phyloP scores from a whole-genome alignment of 2,113 vertebrate species.

The Steatornis caripensis region DNA sequence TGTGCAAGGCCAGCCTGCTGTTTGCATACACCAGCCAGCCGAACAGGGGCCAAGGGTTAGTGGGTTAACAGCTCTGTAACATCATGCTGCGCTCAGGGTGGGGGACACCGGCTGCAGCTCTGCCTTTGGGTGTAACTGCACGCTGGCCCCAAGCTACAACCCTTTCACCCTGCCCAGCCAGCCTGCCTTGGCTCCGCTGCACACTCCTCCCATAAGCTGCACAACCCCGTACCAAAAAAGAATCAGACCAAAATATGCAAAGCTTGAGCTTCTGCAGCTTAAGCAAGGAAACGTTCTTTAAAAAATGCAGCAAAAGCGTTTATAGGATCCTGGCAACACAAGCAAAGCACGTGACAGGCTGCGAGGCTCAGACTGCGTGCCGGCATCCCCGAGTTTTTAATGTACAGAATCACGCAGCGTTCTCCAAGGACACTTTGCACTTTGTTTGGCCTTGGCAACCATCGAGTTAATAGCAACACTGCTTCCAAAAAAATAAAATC shows the following conservation, averaged over 20 bases:
- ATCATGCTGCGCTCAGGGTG: not conserved
- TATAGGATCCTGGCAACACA: not conserved
- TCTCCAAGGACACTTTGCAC: slow-evolving; percentile 49
- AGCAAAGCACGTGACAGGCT: not conserved
- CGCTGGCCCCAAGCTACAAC: not conserved
- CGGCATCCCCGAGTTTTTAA: not conserved
- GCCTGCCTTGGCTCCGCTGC: not conserved
- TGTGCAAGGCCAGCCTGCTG: not conserved
- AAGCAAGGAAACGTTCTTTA: not conserved
- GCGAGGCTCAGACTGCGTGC: not conserved
- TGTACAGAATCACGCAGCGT: not conserved
- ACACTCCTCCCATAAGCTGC: not conserved
- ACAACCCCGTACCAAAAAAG: rapidly evolving
- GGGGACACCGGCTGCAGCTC: not conserved
- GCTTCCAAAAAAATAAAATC: slow-evolving; percentile 39
- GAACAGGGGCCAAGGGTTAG: not conserved
- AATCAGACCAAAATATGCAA: not conserved
- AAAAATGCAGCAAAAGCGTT: not conserved
- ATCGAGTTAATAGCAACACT: not conserved
- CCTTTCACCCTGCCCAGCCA: not conserved
- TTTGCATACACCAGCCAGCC: not conserved
- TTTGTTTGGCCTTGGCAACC: slow-evolving; percentile 43
- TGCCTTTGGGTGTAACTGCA: not conserved
- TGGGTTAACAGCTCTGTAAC: not conserved
- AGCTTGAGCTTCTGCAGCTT: not conserved